Conservation (phyloP, 2,888 invertebrate species). For the Mesochorus sp. region DNA sequence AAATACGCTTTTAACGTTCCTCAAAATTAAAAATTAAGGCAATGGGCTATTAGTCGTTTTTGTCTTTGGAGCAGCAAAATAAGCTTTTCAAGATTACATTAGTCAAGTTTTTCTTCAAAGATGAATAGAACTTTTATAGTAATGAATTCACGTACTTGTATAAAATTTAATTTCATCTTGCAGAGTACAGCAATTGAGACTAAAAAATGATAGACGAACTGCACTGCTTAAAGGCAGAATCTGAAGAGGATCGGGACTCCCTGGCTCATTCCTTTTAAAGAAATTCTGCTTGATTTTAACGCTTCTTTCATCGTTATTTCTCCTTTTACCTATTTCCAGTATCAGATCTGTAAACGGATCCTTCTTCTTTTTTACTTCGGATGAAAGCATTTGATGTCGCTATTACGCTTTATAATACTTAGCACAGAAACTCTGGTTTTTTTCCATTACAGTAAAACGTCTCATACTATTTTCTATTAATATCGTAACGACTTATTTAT, state of each 20-base stretch:
- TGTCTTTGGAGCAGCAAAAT: too few relatives aligned
- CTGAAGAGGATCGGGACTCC: background rate
- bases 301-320: constrained; percentile 9
- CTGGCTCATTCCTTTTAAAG: background rate
- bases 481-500: too few relatives aligned
- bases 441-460: constrained; percentile 28
- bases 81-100: background rate
- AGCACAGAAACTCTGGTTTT: constrained; percentile 44
- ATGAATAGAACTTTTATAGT: constrained; percentile 1
- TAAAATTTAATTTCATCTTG: background rate
- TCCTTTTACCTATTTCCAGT: background rate
- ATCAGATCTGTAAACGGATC: background rate
- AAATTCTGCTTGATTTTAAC: background rate
- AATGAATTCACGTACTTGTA: background rate
- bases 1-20: too few relatives aligned
- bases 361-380: constrained; percentile 32
- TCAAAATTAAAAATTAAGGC: too few relatives aligned
- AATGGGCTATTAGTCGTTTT: background rate
- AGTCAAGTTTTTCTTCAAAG: background rate
- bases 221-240: background rate
- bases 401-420: constrained; percentile 50
- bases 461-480: too few relatives aligned
- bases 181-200: background rate
- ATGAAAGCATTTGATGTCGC: constrained; percentile 61
- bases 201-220: background rate